phyloP scores from a whole-genome alignment of 2,113 vertebrate species.

The Cottus gobio region DNA sequence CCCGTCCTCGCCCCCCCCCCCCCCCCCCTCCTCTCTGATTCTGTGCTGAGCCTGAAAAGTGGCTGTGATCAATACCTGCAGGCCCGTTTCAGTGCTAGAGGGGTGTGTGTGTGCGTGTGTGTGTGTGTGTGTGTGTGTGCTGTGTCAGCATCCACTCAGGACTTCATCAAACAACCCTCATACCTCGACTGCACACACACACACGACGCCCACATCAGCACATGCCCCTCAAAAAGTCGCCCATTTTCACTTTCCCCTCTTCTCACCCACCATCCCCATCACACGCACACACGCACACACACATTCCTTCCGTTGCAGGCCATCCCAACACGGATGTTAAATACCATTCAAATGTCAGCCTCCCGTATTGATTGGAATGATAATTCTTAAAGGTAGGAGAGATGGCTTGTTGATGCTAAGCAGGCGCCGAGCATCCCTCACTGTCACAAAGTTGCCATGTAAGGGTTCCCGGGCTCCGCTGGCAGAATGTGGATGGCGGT shows the following conservation, averaged over 20 bases:
- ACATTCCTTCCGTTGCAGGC: constrained; percentile 27
- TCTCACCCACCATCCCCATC: constrained; percentile 3
- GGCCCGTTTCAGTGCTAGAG: constrained; percentile 72
- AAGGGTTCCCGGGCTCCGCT: constrained; percentile 68
- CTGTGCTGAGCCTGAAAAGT: constrained; percentile 79
- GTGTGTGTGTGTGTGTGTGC: constrained; percentile 56
- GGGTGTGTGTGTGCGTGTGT: constrained; percentile 43
- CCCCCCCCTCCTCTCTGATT: constrained; percentile 55
- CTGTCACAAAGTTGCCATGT: constrained; percentile 81
- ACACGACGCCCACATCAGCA: constrained; percentile 47
- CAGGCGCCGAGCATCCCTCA: constrained; percentile 76
- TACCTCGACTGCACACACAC: constrained; percentile 31
- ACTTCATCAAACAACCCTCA: constrained; percentile 76
- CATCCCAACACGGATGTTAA: constrained; percentile 79
- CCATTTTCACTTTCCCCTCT: constrained; percentile 57
- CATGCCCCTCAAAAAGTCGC: constrained; percentile 57
- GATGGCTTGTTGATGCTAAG: constrained; percentile 80
- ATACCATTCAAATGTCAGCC: constrained; percentile 84
- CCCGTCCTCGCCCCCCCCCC: no score
- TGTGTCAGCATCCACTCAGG: constrained; percentile 81
- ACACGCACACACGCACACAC: constrained; percentile 28
- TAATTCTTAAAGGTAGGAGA: constrained; percentile 79
- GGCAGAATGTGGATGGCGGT: constrained; percentile 56
- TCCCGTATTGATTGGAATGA: constrained; percentile 82
- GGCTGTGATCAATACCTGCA: constrained; percentile 83